phyloP scores from a whole-genome alignment of 2,113 vertebrate species.

The Picathartes gymnocephalus region DNA sequence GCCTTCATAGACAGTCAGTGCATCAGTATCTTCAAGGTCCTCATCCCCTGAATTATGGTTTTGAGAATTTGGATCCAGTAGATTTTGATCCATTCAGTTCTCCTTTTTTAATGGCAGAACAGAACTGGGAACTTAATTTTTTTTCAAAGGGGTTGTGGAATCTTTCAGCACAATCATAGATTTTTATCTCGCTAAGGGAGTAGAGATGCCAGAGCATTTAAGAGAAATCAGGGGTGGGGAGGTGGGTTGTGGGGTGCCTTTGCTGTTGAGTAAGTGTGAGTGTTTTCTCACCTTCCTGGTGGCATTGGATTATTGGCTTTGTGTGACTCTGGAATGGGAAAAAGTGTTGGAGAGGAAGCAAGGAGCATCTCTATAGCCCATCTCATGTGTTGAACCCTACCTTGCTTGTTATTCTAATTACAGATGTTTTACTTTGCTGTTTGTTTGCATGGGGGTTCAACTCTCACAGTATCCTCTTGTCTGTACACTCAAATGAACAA shows the following conservation, averaged over 20 bases:
- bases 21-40: background rate
- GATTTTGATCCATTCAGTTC: background rate
- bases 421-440: background rate
- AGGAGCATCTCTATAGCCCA: background rate
- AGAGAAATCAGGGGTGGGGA: fast-evolving
- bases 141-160: background rate
- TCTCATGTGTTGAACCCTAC: background rate
- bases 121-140: background rate
- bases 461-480: background rate
- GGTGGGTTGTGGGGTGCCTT: background rate
- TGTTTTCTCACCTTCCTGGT: background rate
- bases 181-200: background rate
- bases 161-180: background rate
- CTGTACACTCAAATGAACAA: background rate
- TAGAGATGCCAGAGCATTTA: background rate
- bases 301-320: background rate
- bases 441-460: background rate
- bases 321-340: background rate
- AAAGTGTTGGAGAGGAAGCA: background rate
- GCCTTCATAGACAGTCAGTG: background rate
- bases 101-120: background rate
- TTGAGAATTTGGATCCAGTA: background rate
- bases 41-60: background rate
- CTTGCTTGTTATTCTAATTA: background rate
- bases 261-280: background rate